phyloP scores from a whole-genome alignment of 2,797 vertebrate genomes.

The Cichlasoma orientale region DNA sequence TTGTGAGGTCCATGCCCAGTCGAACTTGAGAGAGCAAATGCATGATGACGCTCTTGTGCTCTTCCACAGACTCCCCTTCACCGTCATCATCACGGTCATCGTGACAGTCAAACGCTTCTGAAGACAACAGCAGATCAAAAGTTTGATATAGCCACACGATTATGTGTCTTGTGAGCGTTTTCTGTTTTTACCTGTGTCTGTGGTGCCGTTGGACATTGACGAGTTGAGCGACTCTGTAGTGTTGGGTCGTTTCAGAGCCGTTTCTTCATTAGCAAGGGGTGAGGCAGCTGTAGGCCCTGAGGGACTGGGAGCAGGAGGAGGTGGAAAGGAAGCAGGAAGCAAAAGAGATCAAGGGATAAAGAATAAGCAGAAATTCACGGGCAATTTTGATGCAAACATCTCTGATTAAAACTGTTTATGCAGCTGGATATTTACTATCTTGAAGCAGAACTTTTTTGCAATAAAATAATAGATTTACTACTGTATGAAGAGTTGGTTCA shows the following conservation, averaged over 20 bases:
- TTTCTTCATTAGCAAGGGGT: conserved; percentile 85
- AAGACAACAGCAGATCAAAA: conserved; percentile 8
- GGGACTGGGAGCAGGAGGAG: conserved; percentile 73
- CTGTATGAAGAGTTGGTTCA: neutral
- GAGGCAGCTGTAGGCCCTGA: conserved; percentile 85
- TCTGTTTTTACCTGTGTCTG: conserved; percentile 87
- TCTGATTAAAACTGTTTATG: neutral
- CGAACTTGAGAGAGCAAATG: conserved; percentile 97
- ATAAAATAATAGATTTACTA: neutral
- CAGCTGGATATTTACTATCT: neutral
- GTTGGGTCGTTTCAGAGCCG: conserved; percentile 90
- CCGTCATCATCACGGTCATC: conserved; percentile 94
- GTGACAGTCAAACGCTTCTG: conserved; percentile 93
- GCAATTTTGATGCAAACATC: neutral
- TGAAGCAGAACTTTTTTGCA: neutral
- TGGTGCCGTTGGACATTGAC: conserved; percentile 97
- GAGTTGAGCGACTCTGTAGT: conserved; percentile 96
- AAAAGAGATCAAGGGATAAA: conserved; percentile 5
- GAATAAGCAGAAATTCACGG: neutral
- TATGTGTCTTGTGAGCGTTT: rapidly evolving
- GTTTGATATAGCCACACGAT: neutral
- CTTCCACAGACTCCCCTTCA: conserved; percentile 96
- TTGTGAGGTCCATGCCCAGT: conserved; percentile 98
- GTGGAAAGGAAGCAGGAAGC: conserved; percentile 16
- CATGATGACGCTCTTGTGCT: conserved; percentile 99